Conservation (phyloP, 2,888 invertebrate genomes). For the Elmis aenea region DNA sequence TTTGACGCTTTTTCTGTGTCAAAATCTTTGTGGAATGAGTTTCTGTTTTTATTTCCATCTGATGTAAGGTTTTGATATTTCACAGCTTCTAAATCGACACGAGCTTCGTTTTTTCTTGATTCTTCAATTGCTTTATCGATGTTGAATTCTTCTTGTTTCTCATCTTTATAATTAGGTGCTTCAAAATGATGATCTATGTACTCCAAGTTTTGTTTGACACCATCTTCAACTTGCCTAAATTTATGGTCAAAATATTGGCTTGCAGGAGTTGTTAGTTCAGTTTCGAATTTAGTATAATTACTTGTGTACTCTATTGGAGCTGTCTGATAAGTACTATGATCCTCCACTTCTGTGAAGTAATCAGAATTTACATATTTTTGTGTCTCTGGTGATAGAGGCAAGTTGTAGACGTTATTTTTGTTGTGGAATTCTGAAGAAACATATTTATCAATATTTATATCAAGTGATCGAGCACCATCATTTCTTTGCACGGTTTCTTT, state of each 20-base stretch:
- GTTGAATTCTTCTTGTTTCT: slow-evolving; percentile 18
- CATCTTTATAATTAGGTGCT: slow-evolving; percentile 20
- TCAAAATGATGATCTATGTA: slow-evolving; percentile 25
- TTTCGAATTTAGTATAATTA: slow-evolving; percentile 5
- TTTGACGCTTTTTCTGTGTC: slow-evolving; percentile 47
- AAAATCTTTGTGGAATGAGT: slow-evolving; percentile 34
- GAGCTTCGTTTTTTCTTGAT: slow-evolving; percentile 25
- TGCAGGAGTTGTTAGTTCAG: slow-evolving; percentile 51
- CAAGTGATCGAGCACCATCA: slow-evolving; percentile 37
- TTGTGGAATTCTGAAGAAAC: slow-evolving; percentile 52
- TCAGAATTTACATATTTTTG: slow-evolving; percentile 34
- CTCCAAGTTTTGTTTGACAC: slow-evolving; percentile 51
- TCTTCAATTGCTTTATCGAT: slow-evolving; percentile 28
- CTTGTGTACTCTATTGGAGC: slow-evolving; percentile 1
- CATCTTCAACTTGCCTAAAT: slow-evolving; percentile 50
- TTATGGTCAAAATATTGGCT: slow-evolving; percentile 53
- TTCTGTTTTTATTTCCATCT: slow-evolving; percentile 33
- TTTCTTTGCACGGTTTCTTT: too few species aligned
- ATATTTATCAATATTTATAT: slow-evolving; percentile 45
- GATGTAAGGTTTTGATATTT: slow-evolving; percentile 32
- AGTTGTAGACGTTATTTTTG: slow-evolving; percentile 50
- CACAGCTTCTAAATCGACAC: slow-evolving; percentile 31
- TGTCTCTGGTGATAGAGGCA: slow-evolving; percentile 48
- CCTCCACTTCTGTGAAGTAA: too few species aligned
- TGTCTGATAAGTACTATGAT: slow-evolving; percentile 13